Base-by-base conservation (phyloP, 2,888 invertebrate genomes). In the Drosophila paranaensis region DNA sequence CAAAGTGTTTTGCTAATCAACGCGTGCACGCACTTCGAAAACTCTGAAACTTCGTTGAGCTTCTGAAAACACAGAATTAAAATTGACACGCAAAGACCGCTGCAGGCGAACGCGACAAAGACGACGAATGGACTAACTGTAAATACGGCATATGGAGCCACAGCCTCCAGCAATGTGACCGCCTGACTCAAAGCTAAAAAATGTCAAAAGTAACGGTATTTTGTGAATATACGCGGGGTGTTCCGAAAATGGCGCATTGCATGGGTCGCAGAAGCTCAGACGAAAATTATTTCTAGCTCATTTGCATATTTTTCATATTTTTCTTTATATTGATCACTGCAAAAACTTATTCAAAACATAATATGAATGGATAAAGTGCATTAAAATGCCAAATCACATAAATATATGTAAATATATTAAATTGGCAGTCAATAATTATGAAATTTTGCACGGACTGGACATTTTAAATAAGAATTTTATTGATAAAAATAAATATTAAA, bases 11-110 rank as follows among this genome's bases (percentile, higher is more conserved):
- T 57, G 51, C 45, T 73, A 58, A 65, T 73, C 56, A 61, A 45
- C 55, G 53, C 55, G 30, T 54, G 50, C 25, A 60, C 11, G 64
- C 71, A 51, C 76, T 67, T 69, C 27, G 61, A 77, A 77, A 60
- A 45, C 40, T 58, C 61, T 40, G n/a, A 75, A 71, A 62, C 64
- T 79, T 79, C 79, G 80, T 61, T 71, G 57, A 74, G 62, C 13
- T 35, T 53, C 46, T 25, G 9, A 46, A 46, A 30, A 33, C 43
- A 58, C 14, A 35, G 37, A 55, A 42, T 3, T 0, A 6, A 35
- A 33, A 13, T 9, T 30, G 0, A 9, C 8, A 14, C 58, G 5
- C 9, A 16, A 16, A 25, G 14, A 37, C 6, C 27, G 9, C 27
- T 27, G 3, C 33, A 27, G 46, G 25, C 43, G 53, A 39, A 81